Evolutionary conservation across 1,140 invertebrate species (phyloP), one percentile per base, ranked within the genome.

Genomic region (Drosophila punjabiensis): DNA sequence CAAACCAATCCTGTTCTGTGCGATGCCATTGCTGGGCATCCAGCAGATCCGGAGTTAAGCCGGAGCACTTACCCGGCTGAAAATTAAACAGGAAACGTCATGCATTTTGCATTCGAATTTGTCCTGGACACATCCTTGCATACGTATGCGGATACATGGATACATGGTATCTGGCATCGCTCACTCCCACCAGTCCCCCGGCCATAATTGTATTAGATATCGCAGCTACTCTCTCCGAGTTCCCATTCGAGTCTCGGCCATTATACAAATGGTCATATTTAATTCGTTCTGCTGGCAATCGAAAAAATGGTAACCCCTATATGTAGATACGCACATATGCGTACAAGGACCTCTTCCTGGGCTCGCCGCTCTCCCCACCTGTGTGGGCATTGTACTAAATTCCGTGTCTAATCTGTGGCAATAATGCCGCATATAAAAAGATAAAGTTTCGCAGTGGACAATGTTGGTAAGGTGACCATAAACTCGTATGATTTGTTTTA

Each of bases 401-500:
- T 82, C 90, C 89, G 90, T 92, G 81, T 86, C 82, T 92, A 92
- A 92, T 92, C 89, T 92, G 82, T 75, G 80, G 82, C 90, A 92
- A 92, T 92, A 92, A 92, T 89, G 90, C 77, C 81, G 81, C 86
- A 90, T 84, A 92, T 90, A 90, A 89, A 87, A 89, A 90, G 86
- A 89, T 90, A 89, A 89, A 89, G 78, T 89, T 79, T 79, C 86
- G 66, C 78, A 85, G 78, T 89, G 84, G 85, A 88, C 84, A 88
- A 70, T 69, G 66, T 66, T 67, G 66, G 76, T 65, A 85, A 90
- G 86, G 79, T 82, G 86, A 85, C 82, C 86, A 90, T 90, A 90
- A 90, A 90, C 83, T 91, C 86, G 83, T 89, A 92, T 92, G 89
- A 92, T 92, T 91, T 92, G 89, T 92, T 92, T 92, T 92, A 92